Conservation (phyloP, 2,888 invertebrate species). For the Xanthia togata region DNA sequence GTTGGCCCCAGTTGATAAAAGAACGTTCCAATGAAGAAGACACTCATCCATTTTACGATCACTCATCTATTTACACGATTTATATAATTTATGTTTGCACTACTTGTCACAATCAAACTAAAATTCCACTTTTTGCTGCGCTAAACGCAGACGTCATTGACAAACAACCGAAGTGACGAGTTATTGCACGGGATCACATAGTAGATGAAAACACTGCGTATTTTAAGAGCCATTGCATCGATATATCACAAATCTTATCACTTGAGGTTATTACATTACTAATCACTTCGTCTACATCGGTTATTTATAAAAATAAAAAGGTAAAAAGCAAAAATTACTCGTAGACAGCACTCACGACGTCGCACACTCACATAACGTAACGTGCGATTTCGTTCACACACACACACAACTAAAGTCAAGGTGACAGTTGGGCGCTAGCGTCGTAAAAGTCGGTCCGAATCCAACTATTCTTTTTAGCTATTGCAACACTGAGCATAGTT, state of each 20-base stretch:
- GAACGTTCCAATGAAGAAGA: slow-evolving; percentile 85
- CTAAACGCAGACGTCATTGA: slow-evolving; percentile 91
- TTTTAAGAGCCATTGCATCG: slow-evolving; percentile 84
- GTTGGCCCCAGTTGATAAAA: slow-evolving; percentile 87
- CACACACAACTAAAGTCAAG: slow-evolving; percentile 73
- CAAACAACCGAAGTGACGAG: slow-evolving; percentile 90
- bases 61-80: slow-evolving; percentile 87
- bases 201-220: slow-evolving; percentile 87
- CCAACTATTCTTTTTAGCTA: slow-evolving; percentile 44
- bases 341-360: slow-evolving; percentile 89
- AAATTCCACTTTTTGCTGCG: slow-evolving; percentile 90
- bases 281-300: slow-evolving; percentile 84
- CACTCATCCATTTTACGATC: slow-evolving; percentile 89
- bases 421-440: slow-evolving; percentile 81
- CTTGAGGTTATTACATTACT: slow-evolving; percentile 86
- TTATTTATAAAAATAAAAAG: slow-evolving; percentile 89
- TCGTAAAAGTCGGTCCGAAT: slow-evolving; percentile 69
- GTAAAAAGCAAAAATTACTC: slow-evolving; percentile 89
- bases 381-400: slow-evolving; percentile 86
- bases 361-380: slow-evolving; percentile 88
- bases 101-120: slow-evolving; percentile 89
- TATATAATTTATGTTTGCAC: slow-evolving; percentile 87
- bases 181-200: slow-evolving; percentile 88
- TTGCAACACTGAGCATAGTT: slow-evolving; percentile 63
- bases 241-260: slow-evolving; percentile 89